Evolutionary conservation across 1,140 invertebrate genomes (phyloP), one percentile per base, ranked within the genome.

Genomic region (Drosophila nikananu): DNA sequence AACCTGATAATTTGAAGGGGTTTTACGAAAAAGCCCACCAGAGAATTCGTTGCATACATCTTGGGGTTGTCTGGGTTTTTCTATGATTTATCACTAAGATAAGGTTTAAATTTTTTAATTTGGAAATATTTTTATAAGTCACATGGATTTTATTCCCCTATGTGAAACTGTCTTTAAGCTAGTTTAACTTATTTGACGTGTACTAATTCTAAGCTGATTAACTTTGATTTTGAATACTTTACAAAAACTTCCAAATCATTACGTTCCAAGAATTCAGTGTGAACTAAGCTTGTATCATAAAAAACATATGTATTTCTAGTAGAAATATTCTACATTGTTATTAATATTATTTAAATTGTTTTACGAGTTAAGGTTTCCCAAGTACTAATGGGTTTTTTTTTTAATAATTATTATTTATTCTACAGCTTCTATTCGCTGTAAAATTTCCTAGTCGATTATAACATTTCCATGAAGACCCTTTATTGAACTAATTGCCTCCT

Each of bases 11-110:
- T 12, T 19, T 27, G 2, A 54, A 35, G 21, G 23, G 12, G 21
- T 23, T 21, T 19, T 17, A 21, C 3, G 7, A 37, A 4, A 10
- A 8, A 9, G 12, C 15, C 8, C 12, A 25, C 13, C 13, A 9
- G 2, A 51, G 15, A 30, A 44, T 44, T n/a, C 23, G 17, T 73
- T 72, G 70, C 66, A 73, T 73, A 72, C 70, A 72, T 72, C 23
- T 61, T 27, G 27, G 70, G 35, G 66, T 19, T 62, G 13, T 12
- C 19, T 15, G 25, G 15, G 25, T 2, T 42, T 32, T 32, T 15
- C 9, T 48, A 46, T 44, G 17, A 10, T 17, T 42, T 25, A 37
- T 62, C 44, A 39, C 3, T n/a, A 12, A 35, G 30, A 54, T 21
- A 9, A 54, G 7, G 19, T 35, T n/a, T 54, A 32, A 32, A 21